These are phyloP conservation scores for Yasuhikotakia modesta DNA, from an alignment of 2,797 vertebrate genomes.

Conservation along the genomic window DNA sequence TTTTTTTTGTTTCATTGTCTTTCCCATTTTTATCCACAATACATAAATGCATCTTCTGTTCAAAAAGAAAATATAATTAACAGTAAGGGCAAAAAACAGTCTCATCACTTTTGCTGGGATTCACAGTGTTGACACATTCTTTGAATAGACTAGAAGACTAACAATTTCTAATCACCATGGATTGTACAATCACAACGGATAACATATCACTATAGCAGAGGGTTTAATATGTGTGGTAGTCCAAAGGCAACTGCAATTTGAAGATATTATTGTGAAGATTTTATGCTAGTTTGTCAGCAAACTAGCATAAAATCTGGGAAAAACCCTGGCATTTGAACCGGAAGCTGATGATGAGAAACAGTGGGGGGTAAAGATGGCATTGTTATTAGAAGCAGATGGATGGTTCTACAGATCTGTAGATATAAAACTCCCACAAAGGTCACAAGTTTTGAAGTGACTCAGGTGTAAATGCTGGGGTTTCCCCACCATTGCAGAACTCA, in stretches of 20 bases:
- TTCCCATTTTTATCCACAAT: conserved; percentile 18
- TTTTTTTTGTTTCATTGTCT: conserved; percentile 37
- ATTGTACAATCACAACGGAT: conserved; percentile 72
- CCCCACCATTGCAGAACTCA: neutral
- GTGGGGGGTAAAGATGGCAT: neutral
- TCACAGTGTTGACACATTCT: conserved; percentile 78
- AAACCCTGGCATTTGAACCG: conserved; percentile 12
- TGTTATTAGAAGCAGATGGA: neutral
- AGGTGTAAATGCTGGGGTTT: conserved; percentile 15
- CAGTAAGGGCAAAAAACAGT: conserved; percentile 45
- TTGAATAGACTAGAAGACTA: conserved; percentile 53
- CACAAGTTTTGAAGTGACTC: neutral
- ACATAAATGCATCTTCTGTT: conserved; percentile 43
- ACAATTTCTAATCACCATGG: conserved; percentile 46
- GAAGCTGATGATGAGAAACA: neutral
- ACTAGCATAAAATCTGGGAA: neutral
- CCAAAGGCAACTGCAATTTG: conserved; percentile 20
- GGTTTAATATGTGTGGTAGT: conserved; percentile 40
- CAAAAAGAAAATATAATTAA: conserved; percentile 45
- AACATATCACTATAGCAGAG: conserved; percentile 69
- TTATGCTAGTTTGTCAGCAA: neutral
- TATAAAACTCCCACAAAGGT: neutral
- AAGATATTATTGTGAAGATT: conserved; percentile 1
- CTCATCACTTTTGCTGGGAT: conserved; percentile 56
- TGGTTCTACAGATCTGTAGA: neutral